Evolutionary conservation across 2,888 invertebrate species (phyloP).

Genomic region (Smittia aterrima): DNA sequence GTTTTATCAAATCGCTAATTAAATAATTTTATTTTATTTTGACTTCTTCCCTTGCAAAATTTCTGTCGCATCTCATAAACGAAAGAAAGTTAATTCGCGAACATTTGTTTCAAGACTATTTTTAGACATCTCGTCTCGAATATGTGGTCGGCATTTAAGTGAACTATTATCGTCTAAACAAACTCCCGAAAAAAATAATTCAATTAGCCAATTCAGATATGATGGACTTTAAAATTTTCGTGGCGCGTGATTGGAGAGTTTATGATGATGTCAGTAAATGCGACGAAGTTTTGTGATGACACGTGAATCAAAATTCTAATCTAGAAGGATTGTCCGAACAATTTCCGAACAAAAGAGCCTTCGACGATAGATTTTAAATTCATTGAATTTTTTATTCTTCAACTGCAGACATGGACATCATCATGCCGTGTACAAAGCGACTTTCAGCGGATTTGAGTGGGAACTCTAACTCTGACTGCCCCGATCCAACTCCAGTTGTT

Average conservation of each 20-base stretch:
- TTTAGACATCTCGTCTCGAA: neutral
- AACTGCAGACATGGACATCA: conserved; percentile 21
- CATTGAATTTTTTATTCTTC: too few relatives aligned
- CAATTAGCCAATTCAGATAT: neutral
- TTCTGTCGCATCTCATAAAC: too few relatives aligned
- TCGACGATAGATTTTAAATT: too few relatives aligned
- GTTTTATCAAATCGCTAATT: neutral
- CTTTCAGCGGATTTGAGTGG: neutral
- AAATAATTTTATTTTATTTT: neutral
- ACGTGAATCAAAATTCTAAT: too few relatives aligned
- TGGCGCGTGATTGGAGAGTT: too few relatives aligned
- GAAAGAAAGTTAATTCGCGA: too few relatives aligned
- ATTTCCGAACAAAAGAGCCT: too few relatives aligned
- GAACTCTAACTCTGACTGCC: neutral
- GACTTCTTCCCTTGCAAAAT: too few relatives aligned
- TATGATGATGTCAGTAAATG: too few relatives aligned
- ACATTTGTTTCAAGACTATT: neutral
- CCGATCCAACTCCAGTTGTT: conserved; percentile 12
- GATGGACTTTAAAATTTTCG: too few relatives aligned
- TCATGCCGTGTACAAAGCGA: conserved; percentile 16
- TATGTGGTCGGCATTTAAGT: neutral
- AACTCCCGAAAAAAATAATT: neutral
- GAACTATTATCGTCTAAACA: neutral
- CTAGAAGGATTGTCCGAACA: too few relatives aligned
- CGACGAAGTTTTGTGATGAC: too few relatives aligned